Conservation (phyloP, 2,888 invertebrate species). For the Xestia ashworthii region DNA sequence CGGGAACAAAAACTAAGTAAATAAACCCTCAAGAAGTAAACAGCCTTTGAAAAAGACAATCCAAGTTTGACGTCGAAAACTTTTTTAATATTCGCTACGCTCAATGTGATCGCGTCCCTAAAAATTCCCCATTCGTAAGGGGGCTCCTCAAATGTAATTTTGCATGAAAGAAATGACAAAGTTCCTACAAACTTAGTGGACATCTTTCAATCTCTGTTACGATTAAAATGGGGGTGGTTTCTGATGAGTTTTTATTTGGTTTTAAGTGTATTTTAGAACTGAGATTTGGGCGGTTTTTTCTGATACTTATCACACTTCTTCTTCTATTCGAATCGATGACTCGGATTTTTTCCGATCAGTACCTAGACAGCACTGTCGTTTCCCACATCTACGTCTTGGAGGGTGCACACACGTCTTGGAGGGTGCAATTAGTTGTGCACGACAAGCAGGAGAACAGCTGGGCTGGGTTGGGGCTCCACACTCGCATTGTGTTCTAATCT, state of each 20-base stretch:
- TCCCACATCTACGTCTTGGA: too few species aligned
- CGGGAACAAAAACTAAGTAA: constrained; percentile 69
- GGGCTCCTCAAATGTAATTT: constrained; percentile 85
- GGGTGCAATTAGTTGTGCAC: too few species aligned
- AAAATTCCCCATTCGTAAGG: constrained; percentile 82
- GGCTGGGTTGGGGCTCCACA: too few species aligned
- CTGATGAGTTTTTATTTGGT: constrained; percentile 66
- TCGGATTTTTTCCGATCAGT: too few species aligned
- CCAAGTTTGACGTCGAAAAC: constrained; percentile 86
- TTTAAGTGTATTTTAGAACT: constrained; percentile 32
- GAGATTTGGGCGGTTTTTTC: neutral
- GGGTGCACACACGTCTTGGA: too few species aligned
- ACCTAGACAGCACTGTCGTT: too few species aligned
- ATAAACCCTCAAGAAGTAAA: constrained; percentile 76
- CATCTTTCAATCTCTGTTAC: constrained; percentile 78
- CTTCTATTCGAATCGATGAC: too few species aligned
- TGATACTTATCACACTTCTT: neutral
- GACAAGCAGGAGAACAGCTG: too few species aligned
- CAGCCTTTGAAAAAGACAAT: constrained; percentile 88
- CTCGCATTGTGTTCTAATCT: too few species aligned
- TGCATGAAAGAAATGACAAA: constrained; percentile 88
- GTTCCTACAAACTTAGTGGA: constrained; percentile 80
- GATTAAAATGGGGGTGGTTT: constrained; percentile 62
- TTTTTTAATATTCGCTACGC: constrained; percentile 90
- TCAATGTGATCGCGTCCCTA: constrained; percentile 86